Conservation (phyloP, 2,797 vertebrate genomes). For the Catharus ustulatus region DNA sequence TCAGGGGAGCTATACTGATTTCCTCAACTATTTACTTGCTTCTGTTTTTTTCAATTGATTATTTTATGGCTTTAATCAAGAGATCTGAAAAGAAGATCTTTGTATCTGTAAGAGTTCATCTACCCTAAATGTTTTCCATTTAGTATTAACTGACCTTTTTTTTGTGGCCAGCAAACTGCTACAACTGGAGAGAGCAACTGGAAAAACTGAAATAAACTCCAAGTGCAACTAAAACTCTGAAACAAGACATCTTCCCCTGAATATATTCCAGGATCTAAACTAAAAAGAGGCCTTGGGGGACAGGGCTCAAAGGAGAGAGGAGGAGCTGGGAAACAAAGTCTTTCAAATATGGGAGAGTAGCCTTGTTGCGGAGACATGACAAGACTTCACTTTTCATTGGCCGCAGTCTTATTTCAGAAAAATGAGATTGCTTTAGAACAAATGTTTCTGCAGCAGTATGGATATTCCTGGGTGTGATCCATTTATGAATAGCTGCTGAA, state of each 20-base stretch:
- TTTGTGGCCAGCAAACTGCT: not conserved
- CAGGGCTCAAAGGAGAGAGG: not conserved
- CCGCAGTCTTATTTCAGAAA: not conserved
- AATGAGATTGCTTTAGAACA: not conserved
- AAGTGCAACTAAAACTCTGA: not conserved
- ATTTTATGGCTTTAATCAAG: not conserved
- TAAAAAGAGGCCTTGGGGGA: not conserved
- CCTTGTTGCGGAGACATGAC: not conserved
- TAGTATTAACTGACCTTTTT: not conserved
- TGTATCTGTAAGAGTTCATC: not conserved
- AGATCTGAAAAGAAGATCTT: not conserved
- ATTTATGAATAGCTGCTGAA: constrained; percentile 24
- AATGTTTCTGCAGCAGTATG: not conserved
- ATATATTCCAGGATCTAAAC: not conserved
- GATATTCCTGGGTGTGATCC: not conserved
- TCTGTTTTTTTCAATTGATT: not conserved
- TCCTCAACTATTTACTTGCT: not conserved
- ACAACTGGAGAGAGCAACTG: not conserved
- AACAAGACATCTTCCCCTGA: not conserved
- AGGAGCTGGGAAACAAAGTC: not conserved
- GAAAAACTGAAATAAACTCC: not conserved
- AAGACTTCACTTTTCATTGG: not conserved
- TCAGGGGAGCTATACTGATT: not conserved
- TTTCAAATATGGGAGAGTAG: not conserved
- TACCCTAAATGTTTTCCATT: not conserved